Conservation (phyloP, 2,797 vertebrate genomes). For the Paguma larvata region DNA sequence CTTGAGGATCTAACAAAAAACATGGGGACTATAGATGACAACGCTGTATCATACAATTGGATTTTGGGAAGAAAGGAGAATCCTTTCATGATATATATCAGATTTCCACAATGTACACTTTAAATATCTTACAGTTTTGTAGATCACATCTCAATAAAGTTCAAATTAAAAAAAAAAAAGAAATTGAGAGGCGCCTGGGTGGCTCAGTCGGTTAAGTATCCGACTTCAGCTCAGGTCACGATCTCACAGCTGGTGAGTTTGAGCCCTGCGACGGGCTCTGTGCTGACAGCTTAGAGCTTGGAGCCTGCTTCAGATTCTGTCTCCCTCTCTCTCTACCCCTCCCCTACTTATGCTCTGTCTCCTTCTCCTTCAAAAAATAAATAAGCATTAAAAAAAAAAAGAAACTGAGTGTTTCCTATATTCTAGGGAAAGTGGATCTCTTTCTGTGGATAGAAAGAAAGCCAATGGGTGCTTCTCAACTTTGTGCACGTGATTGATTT, state of each 20-base stretch:
- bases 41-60: not conserved
- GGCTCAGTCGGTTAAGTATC: no score
- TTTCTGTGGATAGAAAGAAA: not conserved
- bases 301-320: no score
- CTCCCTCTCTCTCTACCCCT: no score
- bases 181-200: no score
- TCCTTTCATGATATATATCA: not conserved
- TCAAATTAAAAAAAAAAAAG: not conserved
- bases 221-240: no score
- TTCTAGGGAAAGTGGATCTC: not conserved
- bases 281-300: no score
- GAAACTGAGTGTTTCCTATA: not conserved
- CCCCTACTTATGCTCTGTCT: no score
- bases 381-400: not conserved
- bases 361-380: no score
- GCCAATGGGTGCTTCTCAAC: not conserved
- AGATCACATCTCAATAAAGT: not conserved
- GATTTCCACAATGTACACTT: not conserved
- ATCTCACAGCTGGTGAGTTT: no score
- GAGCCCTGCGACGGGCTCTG: no score
- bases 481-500: not conserved
- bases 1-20: not conserved
- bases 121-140: not conserved
- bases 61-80: not conserved
- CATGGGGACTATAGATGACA: not conserved